Percentiles rank a stretch among this genome's conserved stretches.
Conservation (phyloP, 37 sponge, comb jelly and placozoan genomes). For the Beroe ovata region DNA sequence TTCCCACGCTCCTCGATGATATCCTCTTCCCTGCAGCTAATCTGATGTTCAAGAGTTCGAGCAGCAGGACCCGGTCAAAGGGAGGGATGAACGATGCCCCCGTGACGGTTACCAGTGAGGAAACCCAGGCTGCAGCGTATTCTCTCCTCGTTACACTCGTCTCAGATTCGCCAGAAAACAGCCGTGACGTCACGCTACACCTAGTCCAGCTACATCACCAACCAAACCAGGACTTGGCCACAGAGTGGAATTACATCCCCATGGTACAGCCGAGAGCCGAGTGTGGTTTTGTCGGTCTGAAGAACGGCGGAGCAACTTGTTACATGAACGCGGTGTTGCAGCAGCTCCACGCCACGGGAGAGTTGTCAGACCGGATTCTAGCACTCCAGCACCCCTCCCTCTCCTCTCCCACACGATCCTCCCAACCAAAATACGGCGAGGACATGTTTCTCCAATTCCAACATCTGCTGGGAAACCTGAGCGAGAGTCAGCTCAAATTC, state of each 20-base stretch:
- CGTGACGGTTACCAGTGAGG: slow-evolving; percentile 60
- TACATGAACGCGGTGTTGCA: slow-evolving; percentile 98
- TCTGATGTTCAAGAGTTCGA: slow-evolving; percentile 66
- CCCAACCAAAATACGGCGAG: slow-evolving; percentile 61
- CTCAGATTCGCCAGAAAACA: slow-evolving; percentile 77
- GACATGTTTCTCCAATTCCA: slow-evolving; percentile 83
- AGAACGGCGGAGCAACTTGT: slow-evolving; percentile 98
- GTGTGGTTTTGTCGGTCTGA: slow-evolving; percentile 92
- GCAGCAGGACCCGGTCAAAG: slow-evolving; percentile 63
- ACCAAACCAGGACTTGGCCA: slow-evolving; percentile 61
- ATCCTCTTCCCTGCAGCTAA: slow-evolving; percentile 92
- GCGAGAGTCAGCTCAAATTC: slow-evolving; percentile 80
- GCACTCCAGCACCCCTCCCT: slow-evolving; percentile 30
- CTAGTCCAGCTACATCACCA: slow-evolving; percentile 60
- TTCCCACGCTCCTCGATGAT: slow-evolving; percentile 70
- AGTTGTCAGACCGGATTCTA: slow-evolving; percentile 23
- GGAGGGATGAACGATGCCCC: slow-evolving; percentile 23
- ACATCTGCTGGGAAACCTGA: slow-evolving; percentile 85
- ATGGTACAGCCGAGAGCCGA: slow-evolving; percentile 82
- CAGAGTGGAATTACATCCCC: slow-evolving; percentile 92
- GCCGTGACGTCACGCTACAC: slow-evolving; percentile 52
- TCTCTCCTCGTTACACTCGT: slow-evolving; percentile 82
- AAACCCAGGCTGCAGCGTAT: slow-evolving; percentile 79
- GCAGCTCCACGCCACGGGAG: slow-evolving; percentile 68
- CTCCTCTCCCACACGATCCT: slow-evolving; percentile 61